Percentiles rank a stretch among this genome's conserved stretches.
Conservation (phyloP, 64 coral and sea anemone species). For the Stichodactyla mertensii region DNA sequence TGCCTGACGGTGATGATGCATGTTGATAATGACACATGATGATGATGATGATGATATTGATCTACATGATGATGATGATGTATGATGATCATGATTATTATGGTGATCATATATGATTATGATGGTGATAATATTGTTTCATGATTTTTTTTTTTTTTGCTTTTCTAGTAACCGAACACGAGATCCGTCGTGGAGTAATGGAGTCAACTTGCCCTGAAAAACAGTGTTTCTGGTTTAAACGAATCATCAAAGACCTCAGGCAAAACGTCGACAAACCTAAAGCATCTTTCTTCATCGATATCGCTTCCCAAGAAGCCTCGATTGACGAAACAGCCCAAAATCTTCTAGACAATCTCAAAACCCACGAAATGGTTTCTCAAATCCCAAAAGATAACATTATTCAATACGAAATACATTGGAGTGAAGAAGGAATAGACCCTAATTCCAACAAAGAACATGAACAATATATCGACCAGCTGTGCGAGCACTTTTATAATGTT, state of each 20-base stretch:
- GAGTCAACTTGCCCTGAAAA: slow-evolving; percentile 46
- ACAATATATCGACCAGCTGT: slow-evolving; percentile 73
- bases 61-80: neutral
- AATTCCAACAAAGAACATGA: slow-evolving; percentile 33
- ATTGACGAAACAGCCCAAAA: slow-evolving; percentile 74
- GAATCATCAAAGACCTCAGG: slow-evolving; percentile 63
- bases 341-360: slow-evolving; percentile 42
- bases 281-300: slow-evolving; percentile 67
- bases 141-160: neutral
- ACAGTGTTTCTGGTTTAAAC: slow-evolving; percentile 93
- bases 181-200: slow-evolving; percentile 81
- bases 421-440: slow-evolving; percentile 68
- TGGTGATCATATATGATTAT: neutral
- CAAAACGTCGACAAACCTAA: slow-evolving; percentile 44
- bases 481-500: slow-evolving; percentile 58
- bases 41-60: neutral
- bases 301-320: slow-evolving; percentile 31
- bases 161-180: slow-evolving; percentile 82
- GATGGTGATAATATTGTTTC: neutral
- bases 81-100: neutral
- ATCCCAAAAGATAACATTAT: slow-evolving; percentile 45
- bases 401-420: slow-evolving; percentile 70
- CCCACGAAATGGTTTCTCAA: slow-evolving; percentile 1
- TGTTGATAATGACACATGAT: too few species aligned
- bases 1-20: neutral